phyloP scores from a whole-genome alignment of 1,140 invertebrate genomes.

The Lepidurus packardi region DNA sequence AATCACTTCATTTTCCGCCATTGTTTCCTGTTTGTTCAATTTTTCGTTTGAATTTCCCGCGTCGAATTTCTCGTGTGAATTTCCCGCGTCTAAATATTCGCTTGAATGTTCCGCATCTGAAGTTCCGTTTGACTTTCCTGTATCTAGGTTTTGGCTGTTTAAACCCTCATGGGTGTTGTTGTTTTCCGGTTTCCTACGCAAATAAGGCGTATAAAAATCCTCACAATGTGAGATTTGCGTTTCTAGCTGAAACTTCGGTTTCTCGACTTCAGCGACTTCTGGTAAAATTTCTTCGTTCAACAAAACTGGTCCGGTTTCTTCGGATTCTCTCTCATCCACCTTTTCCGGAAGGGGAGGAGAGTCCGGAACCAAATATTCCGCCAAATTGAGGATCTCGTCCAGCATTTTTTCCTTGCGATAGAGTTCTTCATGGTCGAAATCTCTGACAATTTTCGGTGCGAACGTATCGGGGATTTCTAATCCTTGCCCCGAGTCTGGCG shows the following conservation, averaged over 20 bases:
- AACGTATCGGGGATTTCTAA: background rate
- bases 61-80: too few species aligned
- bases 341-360: background rate
- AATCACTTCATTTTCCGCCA: background rate
- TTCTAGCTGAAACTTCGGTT: background rate
- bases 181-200: background rate
- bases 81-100: too few species aligned
- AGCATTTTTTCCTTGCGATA: constrained; percentile 29
- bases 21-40: background rate
- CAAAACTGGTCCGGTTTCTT: background rate
- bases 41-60: too few species aligned
- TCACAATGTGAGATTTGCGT: background rate
- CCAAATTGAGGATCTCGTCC: constrained; percentile 27
- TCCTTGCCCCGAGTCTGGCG: background rate
- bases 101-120: too few species aligned
- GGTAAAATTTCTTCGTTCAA: background rate
- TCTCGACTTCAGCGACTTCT: background rate
- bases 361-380: background rate
- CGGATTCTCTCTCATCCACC: background rate
- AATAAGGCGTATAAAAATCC: background rate
- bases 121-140: too few species aligned
- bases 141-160: too few species aligned
- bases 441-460: background rate
- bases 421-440: constrained; percentile 27
- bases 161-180: too few species aligned